Evolutionary conservation across 2,113 vertebrate genomes (phyloP).

Genomic region (Salvelinus namaycush): DNA sequence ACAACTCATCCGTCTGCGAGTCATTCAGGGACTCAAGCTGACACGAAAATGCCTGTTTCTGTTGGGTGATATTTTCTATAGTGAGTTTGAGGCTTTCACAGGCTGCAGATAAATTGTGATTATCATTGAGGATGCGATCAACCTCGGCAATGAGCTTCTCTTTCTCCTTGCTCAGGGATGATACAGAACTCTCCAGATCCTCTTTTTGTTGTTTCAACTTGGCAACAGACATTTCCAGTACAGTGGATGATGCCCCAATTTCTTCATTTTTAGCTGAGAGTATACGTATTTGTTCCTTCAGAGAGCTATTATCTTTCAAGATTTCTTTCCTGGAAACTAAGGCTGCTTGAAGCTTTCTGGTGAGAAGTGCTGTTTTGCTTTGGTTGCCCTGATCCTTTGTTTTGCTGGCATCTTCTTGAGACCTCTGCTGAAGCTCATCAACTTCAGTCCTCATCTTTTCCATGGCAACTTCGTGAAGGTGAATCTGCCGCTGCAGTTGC

Average conservation of each 20-base stretch:
- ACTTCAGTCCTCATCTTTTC: slow-evolving; percentile 50
- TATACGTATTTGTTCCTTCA: slow-evolving; percentile 71
- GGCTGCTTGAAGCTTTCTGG: slow-evolving; percentile 83
- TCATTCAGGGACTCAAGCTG: slow-evolving; percentile 85
- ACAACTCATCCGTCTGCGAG: slow-evolving; percentile 84
- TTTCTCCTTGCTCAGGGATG: slow-evolving; percentile 53
- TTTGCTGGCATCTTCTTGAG: slow-evolving; percentile 39
- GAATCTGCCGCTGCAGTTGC: slow-evolving; percentile 64
- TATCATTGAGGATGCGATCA: slow-evolving; percentile 73
- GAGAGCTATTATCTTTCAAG: slow-evolving; percentile 74
- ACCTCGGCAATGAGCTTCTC: slow-evolving; percentile 64
- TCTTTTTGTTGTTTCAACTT: slow-evolving; percentile 60
- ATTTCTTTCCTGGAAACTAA: slow-evolving; percentile 84
- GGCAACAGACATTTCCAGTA: slow-evolving; percentile 57
- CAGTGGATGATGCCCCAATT: slow-evolving; percentile 49
- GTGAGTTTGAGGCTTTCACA: slow-evolving; percentile 87
- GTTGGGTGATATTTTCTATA: slow-evolving; percentile 85
- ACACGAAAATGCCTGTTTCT: slow-evolving; percentile 86
- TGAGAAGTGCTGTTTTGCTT: slow-evolving; percentile 68
- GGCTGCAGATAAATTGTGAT: slow-evolving; percentile 79
- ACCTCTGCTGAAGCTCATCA: slow-evolving; percentile 62
- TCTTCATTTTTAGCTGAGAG: slow-evolving; percentile 63
- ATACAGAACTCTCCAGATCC: slow-evolving; percentile 50
- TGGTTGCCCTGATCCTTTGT: slow-evolving; percentile 50
- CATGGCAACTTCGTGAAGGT: slow-evolving; percentile 45